These are phyloP conservation scores for Procambarus virginalis DNA, from an alignment of 1,140 invertebrate species.

Conservation along the genomic window DNA sequence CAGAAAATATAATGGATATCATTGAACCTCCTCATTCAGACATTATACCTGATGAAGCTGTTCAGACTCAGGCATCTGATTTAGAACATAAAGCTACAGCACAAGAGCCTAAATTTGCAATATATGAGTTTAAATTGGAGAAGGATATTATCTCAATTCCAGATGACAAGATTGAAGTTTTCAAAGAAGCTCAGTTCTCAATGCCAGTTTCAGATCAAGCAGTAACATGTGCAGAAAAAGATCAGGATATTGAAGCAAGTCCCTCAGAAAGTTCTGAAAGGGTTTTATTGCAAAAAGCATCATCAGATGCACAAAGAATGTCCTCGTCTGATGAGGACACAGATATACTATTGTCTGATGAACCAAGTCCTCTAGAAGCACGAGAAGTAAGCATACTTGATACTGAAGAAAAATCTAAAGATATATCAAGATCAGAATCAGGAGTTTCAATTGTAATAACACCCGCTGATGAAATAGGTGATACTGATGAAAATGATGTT, in stretches of 20 bases:
- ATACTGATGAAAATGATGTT: neutral
- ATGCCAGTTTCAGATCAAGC: neutral
- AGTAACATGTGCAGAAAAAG: neutral
- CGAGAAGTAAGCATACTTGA: neutral
- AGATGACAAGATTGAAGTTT: neutral
- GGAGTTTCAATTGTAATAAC: neutral
- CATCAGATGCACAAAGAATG: neutral
- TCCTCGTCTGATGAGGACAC: neutral
- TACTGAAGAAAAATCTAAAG: constrained; percentile 16
- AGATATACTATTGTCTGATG: neutral
- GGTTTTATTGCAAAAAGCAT: neutral
- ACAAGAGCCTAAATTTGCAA: neutral
- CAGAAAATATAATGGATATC: neutral
- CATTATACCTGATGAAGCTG: neutral
- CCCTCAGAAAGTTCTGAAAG: neutral
- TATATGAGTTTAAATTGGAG: neutral
- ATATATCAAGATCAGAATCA: neutral
- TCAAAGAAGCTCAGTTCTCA: neutral
- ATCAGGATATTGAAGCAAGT: neutral
- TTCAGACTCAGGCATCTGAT: neutral
- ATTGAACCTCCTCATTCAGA: neutral
- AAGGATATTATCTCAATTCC: neutral
- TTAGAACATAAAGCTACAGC: neutral
- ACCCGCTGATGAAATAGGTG: neutral
- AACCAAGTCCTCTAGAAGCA: neutral